Evolutionary conservation across 1,140 invertebrate species (phyloP).

Genomic region (Drosophila kohkoa): DNA sequence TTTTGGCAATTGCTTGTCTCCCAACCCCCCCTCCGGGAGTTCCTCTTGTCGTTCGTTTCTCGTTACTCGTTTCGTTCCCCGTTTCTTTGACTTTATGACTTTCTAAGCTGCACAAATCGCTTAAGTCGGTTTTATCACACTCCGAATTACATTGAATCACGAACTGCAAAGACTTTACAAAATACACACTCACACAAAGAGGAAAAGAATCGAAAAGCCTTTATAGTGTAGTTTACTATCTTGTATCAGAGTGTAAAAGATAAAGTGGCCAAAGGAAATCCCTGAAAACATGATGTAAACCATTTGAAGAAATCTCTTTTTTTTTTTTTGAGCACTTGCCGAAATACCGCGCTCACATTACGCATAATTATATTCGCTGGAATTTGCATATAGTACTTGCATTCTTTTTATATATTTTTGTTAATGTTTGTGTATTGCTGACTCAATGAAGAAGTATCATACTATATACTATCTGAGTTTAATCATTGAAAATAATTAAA

Average conservation of each 20-base stretch:
- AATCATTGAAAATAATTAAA: no score
- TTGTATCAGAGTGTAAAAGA: slow-evolving; percentile 9
- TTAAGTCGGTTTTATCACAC: slow-evolving; percentile 49
- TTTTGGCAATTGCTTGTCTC: slow-evolving; percentile 27
- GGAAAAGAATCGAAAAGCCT: slow-evolving; percentile 1
- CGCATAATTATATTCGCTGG: no score
- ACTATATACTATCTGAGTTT: no score
- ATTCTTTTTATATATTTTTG: no score
- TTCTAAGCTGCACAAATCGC: slow-evolving; percentile 52
- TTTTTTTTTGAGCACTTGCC: slow-evolving; percentile 4
- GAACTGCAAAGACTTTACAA: slow-evolving; percentile 22
- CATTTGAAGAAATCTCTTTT: not conserved
- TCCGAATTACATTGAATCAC: slow-evolving; percentile 29
- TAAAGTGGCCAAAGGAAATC: slow-evolving; percentile 3
- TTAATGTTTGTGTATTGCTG: no score
- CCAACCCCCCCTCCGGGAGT: not conserved
- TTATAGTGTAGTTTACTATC: slow-evolving; percentile 15
- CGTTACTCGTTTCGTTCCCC: no score
- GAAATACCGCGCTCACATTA: not conserved
- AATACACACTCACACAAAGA: not conserved
- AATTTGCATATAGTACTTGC: no score
- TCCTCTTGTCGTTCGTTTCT: not conserved
- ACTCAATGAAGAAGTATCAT: no score
- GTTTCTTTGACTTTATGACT: slow-evolving; percentile 36
- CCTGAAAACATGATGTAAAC: slow-evolving; percentile 12